These are phyloP conservation scores for Motacilla tschutschensis DNA, from an alignment of 2,113 vertebrate genomes.

Conservation along the genomic window DNA sequence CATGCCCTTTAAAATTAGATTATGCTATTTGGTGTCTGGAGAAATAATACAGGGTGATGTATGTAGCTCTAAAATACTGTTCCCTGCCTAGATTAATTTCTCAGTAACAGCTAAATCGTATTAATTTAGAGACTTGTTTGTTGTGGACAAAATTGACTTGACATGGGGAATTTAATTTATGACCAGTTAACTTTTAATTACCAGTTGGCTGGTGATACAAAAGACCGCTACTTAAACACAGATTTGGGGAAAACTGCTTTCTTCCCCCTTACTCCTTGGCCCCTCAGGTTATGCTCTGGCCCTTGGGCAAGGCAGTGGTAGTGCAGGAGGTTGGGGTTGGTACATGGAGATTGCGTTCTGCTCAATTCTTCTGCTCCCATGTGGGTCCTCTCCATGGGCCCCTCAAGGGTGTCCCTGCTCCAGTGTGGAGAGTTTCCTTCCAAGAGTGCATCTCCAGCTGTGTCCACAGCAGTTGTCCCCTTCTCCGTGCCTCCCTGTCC, in stretches of 20 bases:
- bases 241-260: not conserved
- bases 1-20: not conserved
- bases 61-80: not conserved
- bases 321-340: not conserved
- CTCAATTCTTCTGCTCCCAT: not conserved
- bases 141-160: not conserved
- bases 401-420: not conserved
- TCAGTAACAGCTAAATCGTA: not conserved
- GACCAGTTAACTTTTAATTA: not conserved
- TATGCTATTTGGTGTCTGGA: not conserved
- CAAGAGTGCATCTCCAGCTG: not conserved
- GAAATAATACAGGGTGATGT: not conserved
- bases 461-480: not conserved
- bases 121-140: not conserved
- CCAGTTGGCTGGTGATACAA: not conserved
- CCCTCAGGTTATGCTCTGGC: not conserved
- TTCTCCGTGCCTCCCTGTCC: not conserved
- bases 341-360: not conserved
- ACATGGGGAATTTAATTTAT: not conserved
- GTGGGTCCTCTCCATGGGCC: fast-evolving
- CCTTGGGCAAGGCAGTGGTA: not conserved
- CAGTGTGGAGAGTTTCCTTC: not conserved
- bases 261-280: not conserved
- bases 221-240: not conserved
- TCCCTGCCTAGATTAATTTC: not conserved